Conservation (phyloP, 2,888 invertebrate species). For the Neoitamus cyanurus region DNA sequence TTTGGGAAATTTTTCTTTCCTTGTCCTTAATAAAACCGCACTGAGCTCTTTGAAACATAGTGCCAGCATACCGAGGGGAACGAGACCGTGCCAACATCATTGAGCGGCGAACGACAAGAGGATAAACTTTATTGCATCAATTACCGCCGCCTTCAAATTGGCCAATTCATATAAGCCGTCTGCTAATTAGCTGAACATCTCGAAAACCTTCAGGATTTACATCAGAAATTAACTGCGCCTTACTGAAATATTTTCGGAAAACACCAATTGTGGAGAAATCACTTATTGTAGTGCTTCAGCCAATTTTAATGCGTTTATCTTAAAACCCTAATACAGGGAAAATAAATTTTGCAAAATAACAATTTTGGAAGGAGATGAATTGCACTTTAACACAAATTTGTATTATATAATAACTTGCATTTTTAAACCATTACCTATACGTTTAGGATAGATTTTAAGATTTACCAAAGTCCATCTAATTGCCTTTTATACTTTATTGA, state of each 20-base stretch:
- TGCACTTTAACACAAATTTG: too few species aligned
- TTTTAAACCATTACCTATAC: too few species aligned
- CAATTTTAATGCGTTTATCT: too few species aligned
- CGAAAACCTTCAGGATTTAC: neutral
- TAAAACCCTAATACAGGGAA: too few species aligned
- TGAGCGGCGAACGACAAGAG: neutral
- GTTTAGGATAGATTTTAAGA: too few species aligned
- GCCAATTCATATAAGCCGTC: conserved; percentile 30
- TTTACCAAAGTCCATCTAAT: too few species aligned
- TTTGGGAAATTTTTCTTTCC: neutral
- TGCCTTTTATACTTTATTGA: too few species aligned
- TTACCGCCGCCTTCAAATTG: conserved; percentile 37
- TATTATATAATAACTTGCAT: too few species aligned
- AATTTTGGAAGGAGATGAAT: too few species aligned
- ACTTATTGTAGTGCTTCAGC: too few species aligned
- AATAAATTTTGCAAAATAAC: too few species aligned
- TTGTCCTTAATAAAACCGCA: neutral
- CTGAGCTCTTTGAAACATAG: neutral
- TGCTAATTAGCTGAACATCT: neutral
- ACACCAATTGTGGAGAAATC: too few species aligned
- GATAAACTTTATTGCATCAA: conserved; percentile 37
- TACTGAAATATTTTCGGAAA: neutral
- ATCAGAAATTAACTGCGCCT: neutral
- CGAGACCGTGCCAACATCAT: neutral
- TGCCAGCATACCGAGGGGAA: neutral